Evolutionary conservation across 1,140 invertebrate genomes (phyloP).

Genomic region (Hesperophylax magnus): DNA sequence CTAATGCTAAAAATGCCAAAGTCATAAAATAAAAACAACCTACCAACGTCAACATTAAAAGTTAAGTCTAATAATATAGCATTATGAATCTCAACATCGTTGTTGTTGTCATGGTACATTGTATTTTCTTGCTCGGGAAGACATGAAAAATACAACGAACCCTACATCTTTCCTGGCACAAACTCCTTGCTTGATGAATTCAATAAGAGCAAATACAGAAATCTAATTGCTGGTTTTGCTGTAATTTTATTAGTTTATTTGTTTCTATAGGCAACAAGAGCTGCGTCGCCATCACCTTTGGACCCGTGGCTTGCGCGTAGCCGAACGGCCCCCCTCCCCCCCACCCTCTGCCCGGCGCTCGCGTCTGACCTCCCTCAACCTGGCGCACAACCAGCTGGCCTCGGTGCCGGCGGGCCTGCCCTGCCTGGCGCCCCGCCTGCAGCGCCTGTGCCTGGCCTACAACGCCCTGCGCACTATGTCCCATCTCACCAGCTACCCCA

Average conservation of each 20-base stretch:
- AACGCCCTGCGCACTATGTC: conserved; percentile 89
- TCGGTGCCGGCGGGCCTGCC: conserved; percentile 89
- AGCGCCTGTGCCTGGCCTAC: conserved; percentile 91
- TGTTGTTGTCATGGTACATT: too few species aligned
- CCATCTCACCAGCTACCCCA: conserved; percentile 91
- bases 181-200: too few species aligned
- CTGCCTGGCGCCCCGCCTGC: conserved; percentile 89
- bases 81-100: too few species aligned
- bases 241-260: too few species aligned
- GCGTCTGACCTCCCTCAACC: conserved; percentile 82
- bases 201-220: too few species aligned
- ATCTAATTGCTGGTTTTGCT: too few species aligned
- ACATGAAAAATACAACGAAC: too few species aligned
- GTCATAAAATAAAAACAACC: not conserved
- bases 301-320: conserved; percentile 79
- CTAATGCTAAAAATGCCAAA: too few species aligned
- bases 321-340: conserved; percentile 73
- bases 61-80: too few species aligned
- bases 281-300: conserved; percentile 81
- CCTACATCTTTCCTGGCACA: too few species aligned
- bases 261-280: conserved; percentile 65
- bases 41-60: not conserved
- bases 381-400: conserved; percentile 93
- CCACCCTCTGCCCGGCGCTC: conserved; percentile 67
- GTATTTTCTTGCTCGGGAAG: too few species aligned